Evolutionary conservation across 2,797 vertebrate species (phyloP).

Genomic region (Melanitta fusca): DNA sequence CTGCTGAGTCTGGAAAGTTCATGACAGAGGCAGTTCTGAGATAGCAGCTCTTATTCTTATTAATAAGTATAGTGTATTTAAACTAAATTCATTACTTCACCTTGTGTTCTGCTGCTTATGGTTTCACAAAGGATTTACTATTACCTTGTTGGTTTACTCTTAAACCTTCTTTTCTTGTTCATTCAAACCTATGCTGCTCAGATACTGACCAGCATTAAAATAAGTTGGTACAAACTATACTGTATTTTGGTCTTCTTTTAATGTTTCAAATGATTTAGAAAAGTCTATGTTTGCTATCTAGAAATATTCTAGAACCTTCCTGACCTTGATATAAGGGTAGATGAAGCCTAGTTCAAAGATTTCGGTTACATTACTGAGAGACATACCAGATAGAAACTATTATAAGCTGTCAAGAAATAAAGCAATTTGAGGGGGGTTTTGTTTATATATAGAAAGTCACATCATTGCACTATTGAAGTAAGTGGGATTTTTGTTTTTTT

Average conservation of each 20-base stretch:
- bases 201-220: neutral
- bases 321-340: neutral
- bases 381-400: neutral
- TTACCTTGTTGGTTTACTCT: neutral
- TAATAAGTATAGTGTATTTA: neutral
- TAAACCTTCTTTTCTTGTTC: neutral
- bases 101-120: neutral
- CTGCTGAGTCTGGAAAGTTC: constrained; percentile 7
- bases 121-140: neutral
- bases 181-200: neutral
- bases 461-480: neutral
- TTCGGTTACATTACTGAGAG: neutral
- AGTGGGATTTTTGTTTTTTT: neutral
- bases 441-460: neutral
- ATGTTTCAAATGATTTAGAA: neutral
- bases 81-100: neutral
- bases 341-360: neutral
- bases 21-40: neutral
- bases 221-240: neutral
- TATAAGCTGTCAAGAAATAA: neutral
- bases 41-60: neutral
- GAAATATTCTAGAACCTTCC: neutral
- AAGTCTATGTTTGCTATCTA: neutral
- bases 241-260: neutral
- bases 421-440: neutral